Conservation (phyloP, 2,113 vertebrate species). For the Nymphicus hollandicus region DNA sequence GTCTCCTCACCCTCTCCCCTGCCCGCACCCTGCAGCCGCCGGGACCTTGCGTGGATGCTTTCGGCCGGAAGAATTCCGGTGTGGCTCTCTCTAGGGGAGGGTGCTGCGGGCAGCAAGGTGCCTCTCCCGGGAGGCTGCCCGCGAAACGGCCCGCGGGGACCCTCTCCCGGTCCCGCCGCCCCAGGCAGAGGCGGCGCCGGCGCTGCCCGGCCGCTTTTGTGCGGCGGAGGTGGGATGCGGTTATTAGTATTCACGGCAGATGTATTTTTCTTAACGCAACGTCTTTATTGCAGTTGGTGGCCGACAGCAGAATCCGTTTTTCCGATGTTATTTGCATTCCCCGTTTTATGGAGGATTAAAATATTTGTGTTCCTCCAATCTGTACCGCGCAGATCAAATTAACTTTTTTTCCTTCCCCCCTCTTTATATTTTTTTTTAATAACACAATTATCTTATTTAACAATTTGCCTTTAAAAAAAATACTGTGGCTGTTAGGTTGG, state of each 20-base stretch:
- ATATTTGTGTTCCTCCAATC: slow-evolving; percentile 72
- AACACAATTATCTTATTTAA: slow-evolving; percentile 79
- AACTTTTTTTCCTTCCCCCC: not conserved
- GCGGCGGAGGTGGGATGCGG: not conserved
- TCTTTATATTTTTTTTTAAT: slow-evolving; percentile 23
- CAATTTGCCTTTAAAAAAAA: slow-evolving; percentile 70
- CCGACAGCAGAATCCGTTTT: slow-evolving; percentile 33
- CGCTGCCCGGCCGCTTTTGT: slow-evolving; percentile 16
- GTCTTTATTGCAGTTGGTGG: slow-evolving; percentile 59
- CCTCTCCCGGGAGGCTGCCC: not conserved
- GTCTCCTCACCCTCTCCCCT: not conserved
- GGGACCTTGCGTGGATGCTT: not conserved
- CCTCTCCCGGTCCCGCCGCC: not conserved
- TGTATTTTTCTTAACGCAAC: slow-evolving; percentile 62
- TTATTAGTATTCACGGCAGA: slow-evolving; percentile 53
- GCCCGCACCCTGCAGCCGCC: not conserved
- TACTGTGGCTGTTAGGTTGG: slow-evolving; percentile 76
- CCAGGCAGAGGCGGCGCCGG: not conserved
- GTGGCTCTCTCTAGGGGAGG: not conserved
- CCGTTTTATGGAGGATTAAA: slow-evolving; percentile 66
- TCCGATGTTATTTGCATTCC: slow-evolving; percentile 50
- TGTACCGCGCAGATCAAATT: slow-evolving; percentile 67
- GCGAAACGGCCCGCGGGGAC: not conserved
- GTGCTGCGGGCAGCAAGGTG: not conserved
- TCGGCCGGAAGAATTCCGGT: not conserved